Conservation (phyloP, 2,888 invertebrate genomes). For the Pterostichus niger region DNA sequence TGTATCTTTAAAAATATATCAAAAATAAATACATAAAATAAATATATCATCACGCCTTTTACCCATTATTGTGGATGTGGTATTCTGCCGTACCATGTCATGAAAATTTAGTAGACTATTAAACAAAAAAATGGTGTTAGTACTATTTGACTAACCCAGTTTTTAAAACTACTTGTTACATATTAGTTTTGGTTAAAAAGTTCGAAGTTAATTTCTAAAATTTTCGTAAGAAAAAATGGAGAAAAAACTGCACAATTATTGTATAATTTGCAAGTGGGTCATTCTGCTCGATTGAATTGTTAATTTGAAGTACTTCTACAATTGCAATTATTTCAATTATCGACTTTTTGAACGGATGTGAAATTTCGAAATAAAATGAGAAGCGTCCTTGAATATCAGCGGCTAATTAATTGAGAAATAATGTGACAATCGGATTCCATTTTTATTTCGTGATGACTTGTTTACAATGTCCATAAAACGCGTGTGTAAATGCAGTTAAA, state of each 20-base stretch:
- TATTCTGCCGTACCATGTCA: no score
- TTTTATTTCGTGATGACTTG: slow-evolving; percentile 12
- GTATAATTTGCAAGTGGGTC: slow-evolving; percentile 33
- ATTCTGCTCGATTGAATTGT: slow-evolving; percentile 46
- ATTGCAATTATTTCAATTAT: slow-evolving; percentile 56
- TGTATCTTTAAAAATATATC: no score
- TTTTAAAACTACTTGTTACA: no score
- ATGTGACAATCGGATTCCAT: slow-evolving; percentile 27
- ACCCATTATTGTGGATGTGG: no score
- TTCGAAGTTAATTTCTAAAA: no score
- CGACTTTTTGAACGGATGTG: slow-evolving; percentile 35
- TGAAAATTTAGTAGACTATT: no score
- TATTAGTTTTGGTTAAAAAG: no score
- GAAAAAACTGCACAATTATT: not conserved
- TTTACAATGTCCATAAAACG: not conserved
- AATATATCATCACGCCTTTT: no score
- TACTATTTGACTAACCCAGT: no score
- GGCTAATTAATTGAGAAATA: slow-evolving; percentile 31
- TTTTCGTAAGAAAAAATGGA: not conserved
- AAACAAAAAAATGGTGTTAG: no score
- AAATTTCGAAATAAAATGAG: slow-evolving; percentile 50
- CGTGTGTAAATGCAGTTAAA: not conserved
- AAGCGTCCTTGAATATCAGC: slow-evolving; percentile 35
- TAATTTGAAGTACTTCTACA: slow-evolving; percentile 36
- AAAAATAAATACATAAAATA: no score